Conservation (phyloP, 2,797 vertebrate species). For the Saxicola maurus region DNA sequence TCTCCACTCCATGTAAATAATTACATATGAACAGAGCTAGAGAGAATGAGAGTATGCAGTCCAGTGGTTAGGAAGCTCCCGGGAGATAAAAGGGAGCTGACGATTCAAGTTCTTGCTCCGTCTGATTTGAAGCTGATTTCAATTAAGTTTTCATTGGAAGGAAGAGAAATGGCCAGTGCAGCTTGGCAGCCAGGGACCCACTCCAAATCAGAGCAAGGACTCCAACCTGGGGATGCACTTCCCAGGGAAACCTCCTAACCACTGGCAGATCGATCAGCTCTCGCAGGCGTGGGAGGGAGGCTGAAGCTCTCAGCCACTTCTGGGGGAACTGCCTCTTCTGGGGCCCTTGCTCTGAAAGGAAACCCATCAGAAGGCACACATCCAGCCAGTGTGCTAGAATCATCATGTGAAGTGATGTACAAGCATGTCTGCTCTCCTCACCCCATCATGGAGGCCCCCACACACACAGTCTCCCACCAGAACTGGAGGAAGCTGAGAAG, state of each 20-base stretch:
- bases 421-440: not conserved
- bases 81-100: slow-evolving; percentile 35
- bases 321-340: not conserved
- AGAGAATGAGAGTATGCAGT: slow-evolving; percentile 21
- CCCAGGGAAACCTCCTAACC: not conserved
- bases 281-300: not conserved
- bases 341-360: not conserved
- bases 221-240: not conserved
- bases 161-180: not conserved
- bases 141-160: slow-evolving; percentile 23
- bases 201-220: slow-evolving; percentile 5
- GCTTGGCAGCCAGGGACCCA: not conserved
- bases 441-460: not conserved
- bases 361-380: accelerated
- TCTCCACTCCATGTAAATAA: not conserved
- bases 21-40: not conserved
- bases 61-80: slow-evolving; percentile 27
- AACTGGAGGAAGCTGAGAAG: not conserved
- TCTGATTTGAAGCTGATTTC: slow-evolving; percentile 50
- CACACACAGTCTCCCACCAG: not conserved
- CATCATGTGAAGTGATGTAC: not conserved
- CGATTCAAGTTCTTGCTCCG: not conserved
- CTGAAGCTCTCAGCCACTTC: not conserved
- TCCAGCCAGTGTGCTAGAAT: not conserved
- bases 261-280: not conserved